These are phyloP conservation scores for Laupala kohalensis DNA, from an alignment of 1,140 invertebrate genomes.

Conservation along the genomic window DNA sequence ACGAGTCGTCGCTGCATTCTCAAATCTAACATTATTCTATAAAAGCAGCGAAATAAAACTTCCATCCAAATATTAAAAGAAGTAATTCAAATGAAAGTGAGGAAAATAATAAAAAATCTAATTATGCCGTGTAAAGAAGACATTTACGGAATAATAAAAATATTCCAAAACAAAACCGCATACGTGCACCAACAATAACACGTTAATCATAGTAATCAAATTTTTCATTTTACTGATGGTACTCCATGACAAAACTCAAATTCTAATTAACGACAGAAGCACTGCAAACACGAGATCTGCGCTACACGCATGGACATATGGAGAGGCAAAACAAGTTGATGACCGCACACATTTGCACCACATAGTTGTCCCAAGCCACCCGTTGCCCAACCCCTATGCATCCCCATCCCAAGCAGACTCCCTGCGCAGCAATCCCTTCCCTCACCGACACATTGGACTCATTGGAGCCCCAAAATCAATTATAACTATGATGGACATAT, in stretches of 20 bases:
- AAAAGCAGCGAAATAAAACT: too few species aligned
- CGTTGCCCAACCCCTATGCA: not conserved
- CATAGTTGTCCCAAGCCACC: too few species aligned
- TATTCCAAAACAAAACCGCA: too few species aligned
- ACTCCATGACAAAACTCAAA: not conserved
- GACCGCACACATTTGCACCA: not conserved
- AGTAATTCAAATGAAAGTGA: too few species aligned
- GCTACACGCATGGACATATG: not conserved
- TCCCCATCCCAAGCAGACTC: not conserved
- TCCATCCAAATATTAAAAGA: too few species aligned
- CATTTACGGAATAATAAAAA: too few species aligned
- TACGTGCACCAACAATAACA: too few species aligned
- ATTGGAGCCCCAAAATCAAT: not conserved
- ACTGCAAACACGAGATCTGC: not conserved
- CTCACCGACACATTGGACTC: not conserved
- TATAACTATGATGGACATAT: not conserved
- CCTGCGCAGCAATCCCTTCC: not conserved
- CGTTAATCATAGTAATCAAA: not conserved
- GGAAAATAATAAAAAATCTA: too few species aligned
- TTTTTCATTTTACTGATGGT: not conserved
- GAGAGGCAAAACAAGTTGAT: not conserved
- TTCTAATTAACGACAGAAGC: not conserved
- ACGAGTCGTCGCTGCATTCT: too few species aligned
- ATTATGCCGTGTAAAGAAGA: too few species aligned
- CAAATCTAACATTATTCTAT: too few species aligned